Base-by-base conservation (phyloP, 2,113 vertebrate species). In the Paradoxurus hermaphroditus region DNA sequence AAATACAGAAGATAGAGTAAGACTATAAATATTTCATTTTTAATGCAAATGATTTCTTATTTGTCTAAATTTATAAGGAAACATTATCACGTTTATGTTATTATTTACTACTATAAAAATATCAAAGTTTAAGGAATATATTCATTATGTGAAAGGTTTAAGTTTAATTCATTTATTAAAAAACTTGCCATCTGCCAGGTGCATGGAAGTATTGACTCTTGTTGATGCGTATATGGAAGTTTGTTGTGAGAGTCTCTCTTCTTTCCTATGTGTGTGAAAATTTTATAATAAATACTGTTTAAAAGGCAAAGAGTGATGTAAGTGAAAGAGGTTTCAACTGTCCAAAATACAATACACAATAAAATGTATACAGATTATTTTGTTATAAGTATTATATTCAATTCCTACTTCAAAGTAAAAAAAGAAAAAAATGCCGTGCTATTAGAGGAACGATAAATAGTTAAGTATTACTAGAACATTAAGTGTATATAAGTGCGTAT, bases 1-100 rank as follows among this genome's bases (percentile, higher is more conserved):
- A 98, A 97, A 90, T 97, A 97, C 91, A 98, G 59, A 94, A 95
- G 46, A 9, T 65, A 53, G 39, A 49, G 4, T 46, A 81, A 81
- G 34, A 85, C n/a, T 36, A 49, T 34, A 56, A 84, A 46, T 77
- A 68, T 59, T 78, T 89, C 23, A 91, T 84, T 82, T 82, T 75
- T 41, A 31, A 12, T 67, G 6, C 7, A 84, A 34, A 67, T 78
- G 9, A 85, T 56, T 88, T 88, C 21, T 41, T 81, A 49, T 65
- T 94, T 82, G 14, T 96, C 53, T 79, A 65, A 95, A 92, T 91
- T 91, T 31, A 44, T 44, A 96, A 85, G 56, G 49, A 87, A 85
- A 81, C 34, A 53, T 65, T 34, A 73, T 62, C 36, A 89, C 78
- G 59, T 15, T 78, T 67, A 13, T 62, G 53, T 95, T 77, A 82